These are phyloP conservation scores for Drosophila murphyi DNA, from an alignment of 1,140 invertebrate species.

Conservation along the genomic window DNA sequence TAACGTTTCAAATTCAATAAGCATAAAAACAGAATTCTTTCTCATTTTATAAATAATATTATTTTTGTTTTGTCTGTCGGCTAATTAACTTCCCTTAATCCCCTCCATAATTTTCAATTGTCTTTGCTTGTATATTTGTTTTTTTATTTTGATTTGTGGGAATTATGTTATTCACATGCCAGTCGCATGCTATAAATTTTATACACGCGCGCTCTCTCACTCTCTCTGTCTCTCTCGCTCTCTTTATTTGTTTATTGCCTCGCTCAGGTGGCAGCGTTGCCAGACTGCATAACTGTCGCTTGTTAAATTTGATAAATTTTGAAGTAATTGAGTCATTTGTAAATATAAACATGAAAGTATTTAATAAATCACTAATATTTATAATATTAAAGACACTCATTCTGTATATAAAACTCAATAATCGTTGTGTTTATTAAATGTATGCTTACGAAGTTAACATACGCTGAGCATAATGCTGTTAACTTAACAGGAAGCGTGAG, in stretches of 20 bases:
- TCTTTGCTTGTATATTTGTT: slow-evolving; percentile 22
- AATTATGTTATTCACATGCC: slow-evolving; percentile 36
- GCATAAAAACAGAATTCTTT: neutral
- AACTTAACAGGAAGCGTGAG: slow-evolving; percentile 38
- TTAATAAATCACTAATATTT: neutral
- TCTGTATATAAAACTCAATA: neutral
- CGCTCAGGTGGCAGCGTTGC: slow-evolving; percentile 35
- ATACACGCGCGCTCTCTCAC: neutral
- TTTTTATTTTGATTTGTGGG: slow-evolving; percentile 25
- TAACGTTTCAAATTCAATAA: slow-evolving; percentile 10
- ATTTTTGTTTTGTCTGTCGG: slow-evolving; percentile 15
- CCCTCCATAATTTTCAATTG: slow-evolving; percentile 24
- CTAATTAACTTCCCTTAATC: slow-evolving; percentile 20
- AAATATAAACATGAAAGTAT: neutral
- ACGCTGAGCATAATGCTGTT: slow-evolving; percentile 24
- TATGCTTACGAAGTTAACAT: slow-evolving; percentile 12
- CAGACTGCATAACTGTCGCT: slow-evolving; percentile 5
- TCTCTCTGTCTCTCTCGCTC: neutral
- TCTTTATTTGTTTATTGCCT: neutral
- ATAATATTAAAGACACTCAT: neutral
- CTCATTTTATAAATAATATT: slow-evolving; percentile 15
- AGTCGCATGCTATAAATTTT: slow-evolving; percentile 23
- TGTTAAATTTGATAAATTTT: neutral
- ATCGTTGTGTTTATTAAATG: neutral
- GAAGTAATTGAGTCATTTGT: neutral